Base-by-base conservation (phyloP, 35 echinoderm and acorn worm genomes). In the Apostichopus californicus region DNA sequence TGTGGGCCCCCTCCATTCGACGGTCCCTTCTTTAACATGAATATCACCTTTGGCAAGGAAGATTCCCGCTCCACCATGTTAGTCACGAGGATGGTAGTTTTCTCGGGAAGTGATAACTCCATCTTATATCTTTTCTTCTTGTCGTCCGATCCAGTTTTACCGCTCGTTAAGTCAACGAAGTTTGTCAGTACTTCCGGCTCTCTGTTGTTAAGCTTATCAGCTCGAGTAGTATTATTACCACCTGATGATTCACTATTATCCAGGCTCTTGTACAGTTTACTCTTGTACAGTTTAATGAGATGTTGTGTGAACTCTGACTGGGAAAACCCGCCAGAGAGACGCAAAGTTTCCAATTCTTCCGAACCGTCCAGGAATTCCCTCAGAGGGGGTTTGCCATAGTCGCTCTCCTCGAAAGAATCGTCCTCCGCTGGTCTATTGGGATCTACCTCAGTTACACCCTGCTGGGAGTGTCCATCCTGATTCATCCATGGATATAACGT, bases 21-120 rank as follows among this genome's bases (percentile, higher is more conserved):
- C 13, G 60, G 55, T 57, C 15, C 64, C 63, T 89, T 89, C 52
- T 89, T 89, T 20, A 89, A 17, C 86, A 89, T 89, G 64, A 89
- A 89, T 73, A 89, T 89, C 86, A 89, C 86, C 9, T 89, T 89
- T 55, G 86, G 86, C 68, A 89, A 89, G 57, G 57, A 54, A 3
- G 86, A 72, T n/a, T 89, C 63, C 64, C 86, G 26, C 5, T 25
- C 46, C 24, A 73, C 86, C 63, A 89, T 65, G 86, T 89, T 89
- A 14, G 86, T 89, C 9, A 89, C 86, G 22, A 89, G 86, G 86
- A 89, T 89, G 21, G 86, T 89, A 17, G 86, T 89, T 89, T 64
- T 64, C 57, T 89, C 86, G 5, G 86, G 86, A 26, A 89, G 60
- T 15, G 86, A 89, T 20, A 89, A 46, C 52, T 89, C 86, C 86